Percentiles rank a stretch among this genome's conserved stretches.
Conservation (phyloP, 2,888 invertebrate species). For the Amphipoea lucens region DNA sequence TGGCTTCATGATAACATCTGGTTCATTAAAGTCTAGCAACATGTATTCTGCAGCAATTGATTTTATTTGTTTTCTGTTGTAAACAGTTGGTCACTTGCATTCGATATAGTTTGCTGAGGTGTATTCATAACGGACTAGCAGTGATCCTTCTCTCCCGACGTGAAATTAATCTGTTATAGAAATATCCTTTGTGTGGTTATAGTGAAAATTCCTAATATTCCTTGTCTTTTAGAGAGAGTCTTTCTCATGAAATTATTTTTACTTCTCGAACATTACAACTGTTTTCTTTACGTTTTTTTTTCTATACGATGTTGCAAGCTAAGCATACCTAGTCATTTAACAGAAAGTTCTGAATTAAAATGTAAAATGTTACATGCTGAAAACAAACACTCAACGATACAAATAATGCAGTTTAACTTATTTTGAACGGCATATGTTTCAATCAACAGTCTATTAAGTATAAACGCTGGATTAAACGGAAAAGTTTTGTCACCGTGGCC, state of each 20-base stretch:
- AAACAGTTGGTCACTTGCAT: background rate
- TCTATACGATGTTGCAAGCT: background rate
- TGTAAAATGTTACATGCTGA: background rate
- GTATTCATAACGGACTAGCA: background rate
- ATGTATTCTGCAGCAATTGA: background rate
- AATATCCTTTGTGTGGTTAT: background rate
- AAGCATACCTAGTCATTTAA: background rate
- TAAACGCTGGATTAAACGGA: background rate
- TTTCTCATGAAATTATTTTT: background rate
- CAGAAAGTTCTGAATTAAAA: no score
- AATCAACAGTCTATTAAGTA: background rate
- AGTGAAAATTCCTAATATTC: background rate
- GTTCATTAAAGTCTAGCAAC: background rate
- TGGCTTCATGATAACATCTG: slow-evolving; percentile 16
- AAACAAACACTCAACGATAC: background rate
- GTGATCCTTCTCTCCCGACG: background rate
- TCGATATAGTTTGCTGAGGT: background rate
- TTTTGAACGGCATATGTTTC: background rate
- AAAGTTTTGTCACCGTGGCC: background rate
- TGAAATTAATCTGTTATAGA: slow-evolving; percentile 1
- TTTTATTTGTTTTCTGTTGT: slow-evolving; percentile 8
- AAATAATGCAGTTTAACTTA: background rate
- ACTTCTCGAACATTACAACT: background rate
- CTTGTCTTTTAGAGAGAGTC: background rate
- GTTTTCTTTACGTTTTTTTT: background rate